Evolutionary conservation across 1,140 invertebrate genomes (phyloP).

Genomic region (Batillaria attramentaria): DNA sequence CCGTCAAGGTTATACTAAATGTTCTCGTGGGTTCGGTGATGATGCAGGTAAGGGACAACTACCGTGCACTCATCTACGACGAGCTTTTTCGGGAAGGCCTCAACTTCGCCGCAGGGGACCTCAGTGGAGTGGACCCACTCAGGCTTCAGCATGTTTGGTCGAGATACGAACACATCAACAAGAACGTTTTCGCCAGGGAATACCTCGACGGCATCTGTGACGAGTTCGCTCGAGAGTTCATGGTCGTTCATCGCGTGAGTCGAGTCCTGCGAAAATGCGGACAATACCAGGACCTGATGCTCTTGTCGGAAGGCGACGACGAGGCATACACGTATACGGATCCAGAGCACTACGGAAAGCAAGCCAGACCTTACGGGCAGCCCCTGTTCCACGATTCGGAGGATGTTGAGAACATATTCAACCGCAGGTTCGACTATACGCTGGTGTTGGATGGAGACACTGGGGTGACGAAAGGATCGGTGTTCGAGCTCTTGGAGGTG

Average conservation of each 20-base stretch:
- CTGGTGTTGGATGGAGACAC: slow-evolving; percentile 66
- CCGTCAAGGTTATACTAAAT: too few species aligned
- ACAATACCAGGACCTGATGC: slow-evolving; percentile 67
- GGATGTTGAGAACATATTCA: slow-evolving; percentile 60
- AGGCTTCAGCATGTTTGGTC: slow-evolving; percentile 57
- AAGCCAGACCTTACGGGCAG: slow-evolving; percentile 52
- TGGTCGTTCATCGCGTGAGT: slow-evolving; percentile 64
- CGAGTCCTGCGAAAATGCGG: slow-evolving; percentile 66
- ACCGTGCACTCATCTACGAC: slow-evolving; percentile 58
- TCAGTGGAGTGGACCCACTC: slow-evolving; percentile 44
- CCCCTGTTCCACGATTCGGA: slow-evolving; percentile 58
- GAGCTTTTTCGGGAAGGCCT: slow-evolving; percentile 58
- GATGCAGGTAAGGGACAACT: slow-evolving; percentile 53
- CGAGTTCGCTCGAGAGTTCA: slow-evolving; percentile 61
- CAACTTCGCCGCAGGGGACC: slow-evolving; percentile 50
- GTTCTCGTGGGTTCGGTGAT: too few species aligned
- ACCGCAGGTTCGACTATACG: slow-evolving; percentile 64
- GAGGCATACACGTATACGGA: slow-evolving; percentile 62
- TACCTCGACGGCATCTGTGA: slow-evolving; percentile 62
- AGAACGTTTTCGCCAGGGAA: slow-evolving; percentile 53
- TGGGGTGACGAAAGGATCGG: slow-evolving; percentile 52
- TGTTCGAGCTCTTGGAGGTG: slow-evolving; percentile 52
- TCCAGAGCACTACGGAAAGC: slow-evolving; percentile 51
- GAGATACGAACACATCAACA: slow-evolving; percentile 50
- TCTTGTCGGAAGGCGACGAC: slow-evolving; percentile 61